Percentiles rank a stretch among this genome's conserved stretches.
Evolutionary conservation across 2,888 invertebrate species (phyloP).

Genomic region (Hyalella azteca): DNA sequence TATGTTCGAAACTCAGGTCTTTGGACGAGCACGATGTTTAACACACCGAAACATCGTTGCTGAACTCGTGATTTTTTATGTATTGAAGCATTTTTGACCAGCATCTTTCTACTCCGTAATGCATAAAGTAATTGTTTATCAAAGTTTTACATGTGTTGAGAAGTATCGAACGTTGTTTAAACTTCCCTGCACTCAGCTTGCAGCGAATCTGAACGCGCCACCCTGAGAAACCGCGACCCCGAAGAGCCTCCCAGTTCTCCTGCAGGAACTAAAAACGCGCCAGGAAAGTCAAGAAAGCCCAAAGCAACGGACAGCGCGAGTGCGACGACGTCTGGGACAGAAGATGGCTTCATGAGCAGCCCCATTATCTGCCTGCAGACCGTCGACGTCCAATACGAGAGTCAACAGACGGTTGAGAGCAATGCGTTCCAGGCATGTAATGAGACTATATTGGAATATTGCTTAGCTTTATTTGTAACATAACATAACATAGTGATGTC

Average conservation of each 20-base stretch:
- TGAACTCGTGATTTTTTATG: too few relatives aligned
- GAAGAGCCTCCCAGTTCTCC: background rate
- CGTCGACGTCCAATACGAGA: background rate
- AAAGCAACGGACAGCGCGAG: background rate
- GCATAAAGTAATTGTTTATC: too few relatives aligned
- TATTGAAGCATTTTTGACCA: too few relatives aligned
- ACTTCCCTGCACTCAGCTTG: background rate
- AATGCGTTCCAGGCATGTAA: background rate
- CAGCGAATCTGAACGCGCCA: background rate
- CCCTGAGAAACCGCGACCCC: background rate
- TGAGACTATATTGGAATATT: background rate
- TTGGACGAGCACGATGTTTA: too few relatives aligned
- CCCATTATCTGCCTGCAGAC: conserved; percentile 18
- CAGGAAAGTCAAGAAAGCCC: background rate
- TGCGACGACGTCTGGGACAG: background rate
- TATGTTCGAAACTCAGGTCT: too few relatives aligned
- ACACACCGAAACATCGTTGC: too few relatives aligned
- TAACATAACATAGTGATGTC: background rate
- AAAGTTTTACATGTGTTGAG: too few relatives aligned
- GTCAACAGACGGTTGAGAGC: background rate
- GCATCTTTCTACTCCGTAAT: too few relatives aligned
- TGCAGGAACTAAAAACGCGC: background rate
- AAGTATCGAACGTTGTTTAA: background rate
- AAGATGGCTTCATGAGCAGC: background rate
- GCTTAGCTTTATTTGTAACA: background rate